These are phyloP conservation scores for Pachypanchax playfairii DNA, from an alignment of 2,113 vertebrate genomes.

Conservation along the genomic window DNA sequence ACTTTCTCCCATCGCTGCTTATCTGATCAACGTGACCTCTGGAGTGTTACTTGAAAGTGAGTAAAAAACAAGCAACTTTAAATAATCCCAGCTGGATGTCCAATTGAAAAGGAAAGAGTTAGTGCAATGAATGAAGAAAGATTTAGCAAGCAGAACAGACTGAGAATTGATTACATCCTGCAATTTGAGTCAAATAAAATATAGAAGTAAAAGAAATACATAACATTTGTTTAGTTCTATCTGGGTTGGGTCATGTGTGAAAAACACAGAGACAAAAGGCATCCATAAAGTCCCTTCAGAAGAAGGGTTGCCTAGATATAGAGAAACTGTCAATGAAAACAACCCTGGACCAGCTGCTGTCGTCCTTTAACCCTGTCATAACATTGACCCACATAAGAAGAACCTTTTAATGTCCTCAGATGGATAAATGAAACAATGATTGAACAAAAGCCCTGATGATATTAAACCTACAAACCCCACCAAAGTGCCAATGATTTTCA, in stretches of 20 bases:
- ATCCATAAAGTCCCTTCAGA: conserved; percentile 38
- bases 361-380: conserved; percentile 63
- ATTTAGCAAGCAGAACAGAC: not conserved
- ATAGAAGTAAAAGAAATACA: not conserved
- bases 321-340: conserved; percentile 42
- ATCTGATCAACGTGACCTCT: conserved; percentile 58
- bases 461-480: conserved; percentile 43
- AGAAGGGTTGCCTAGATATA: conserved; percentile 22
- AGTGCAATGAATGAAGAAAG: no score
- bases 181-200: no score
- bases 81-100: conserved; percentile 4
- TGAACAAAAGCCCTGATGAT: conserved; percentile 22
- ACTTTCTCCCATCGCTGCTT: conserved; percentile 41
- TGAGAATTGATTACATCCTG: not conserved
- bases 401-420: conserved; percentile 56
- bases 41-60: conserved; percentile 28
- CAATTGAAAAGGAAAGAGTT: conserved; percentile 3
- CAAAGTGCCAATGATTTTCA: conserved; percentile 51
- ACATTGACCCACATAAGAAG: conserved; percentile 41
- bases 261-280: conserved; percentile 19
- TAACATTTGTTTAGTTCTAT: not conserved
- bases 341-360: no score
- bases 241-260: conserved; percentile 11
- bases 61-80: conserved; percentile 14
- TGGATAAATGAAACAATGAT: conserved; percentile 15